These are phyloP conservation scores for Pseudoatta argentina DNA, from an alignment of 1,140 invertebrate species.

Conservation along the genomic window DNA sequence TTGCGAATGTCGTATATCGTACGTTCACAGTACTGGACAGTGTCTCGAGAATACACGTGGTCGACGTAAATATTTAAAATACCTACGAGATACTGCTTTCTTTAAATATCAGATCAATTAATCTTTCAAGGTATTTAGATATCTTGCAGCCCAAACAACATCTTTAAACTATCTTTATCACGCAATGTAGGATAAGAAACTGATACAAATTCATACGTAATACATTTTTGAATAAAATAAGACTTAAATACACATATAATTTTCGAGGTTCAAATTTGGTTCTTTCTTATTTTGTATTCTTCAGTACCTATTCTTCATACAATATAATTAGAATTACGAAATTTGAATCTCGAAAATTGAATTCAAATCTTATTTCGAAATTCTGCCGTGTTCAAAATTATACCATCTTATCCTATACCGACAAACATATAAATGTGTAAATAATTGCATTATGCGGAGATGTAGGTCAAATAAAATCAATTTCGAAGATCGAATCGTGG, in stretches of 20 bases:
- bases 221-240: too few relatives aligned
- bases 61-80: slow-evolving; percentile 46
- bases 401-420: too few relatives aligned
- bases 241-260: too few relatives aligned
- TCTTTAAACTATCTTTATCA: neutral
- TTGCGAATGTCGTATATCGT: slow-evolving; percentile 10
- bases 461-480: slow-evolving; percentile 18
- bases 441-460: neutral
- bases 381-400: too few relatives aligned
- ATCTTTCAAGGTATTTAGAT: neutral
- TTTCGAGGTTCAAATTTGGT: too few relatives aligned
- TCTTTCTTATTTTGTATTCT: too few relatives aligned
- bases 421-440: neutral
- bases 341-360: too few relatives aligned
- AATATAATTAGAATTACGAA: too few relatives aligned
- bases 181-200: too few relatives aligned
- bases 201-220: too few relatives aligned
- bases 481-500: slow-evolving; percentile 16
- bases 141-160: neutral
- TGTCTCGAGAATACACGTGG: slow-evolving; percentile 14
- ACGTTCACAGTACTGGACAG: neutral
- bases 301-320: too few relatives aligned
- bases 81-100: slow-evolving; percentile 1
- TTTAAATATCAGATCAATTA: slow-evolving; percentile 16
- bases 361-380: too few relatives aligned